phyloP scores from a whole-genome alignment of 2,797 vertebrate species.

The Mycteria americana region DNA sequence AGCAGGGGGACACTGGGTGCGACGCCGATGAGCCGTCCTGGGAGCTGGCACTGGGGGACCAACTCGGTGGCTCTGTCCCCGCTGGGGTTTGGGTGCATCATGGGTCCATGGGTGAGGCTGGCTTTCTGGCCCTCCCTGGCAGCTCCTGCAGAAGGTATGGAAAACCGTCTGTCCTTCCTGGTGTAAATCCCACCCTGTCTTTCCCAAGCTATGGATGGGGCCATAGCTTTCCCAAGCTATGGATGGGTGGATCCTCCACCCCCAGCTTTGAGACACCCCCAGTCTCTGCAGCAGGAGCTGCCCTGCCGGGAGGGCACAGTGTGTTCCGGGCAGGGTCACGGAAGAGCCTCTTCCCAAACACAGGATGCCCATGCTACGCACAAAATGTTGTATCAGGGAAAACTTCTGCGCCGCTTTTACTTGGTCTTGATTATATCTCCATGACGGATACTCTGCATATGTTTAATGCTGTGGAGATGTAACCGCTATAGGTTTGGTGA shows the following conservation, averaged over 20 bases:
- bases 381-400: not conserved
- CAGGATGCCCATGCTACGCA: fast-evolving
- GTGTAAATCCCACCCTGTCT: not conserved
- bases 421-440: too few species aligned
- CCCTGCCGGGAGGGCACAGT: fast-evolving
- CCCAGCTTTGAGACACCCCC: too few species aligned
- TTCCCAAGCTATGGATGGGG: not conserved
- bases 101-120: not conserved
- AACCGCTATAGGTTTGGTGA: not conserved
- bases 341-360: not conserved
- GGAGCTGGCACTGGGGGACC: not conserved
- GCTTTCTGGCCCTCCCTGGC: not conserved
- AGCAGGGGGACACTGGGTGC: not conserved
- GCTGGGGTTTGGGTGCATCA: not conserved
- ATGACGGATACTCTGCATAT: too few species aligned
- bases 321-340: fast-evolving
- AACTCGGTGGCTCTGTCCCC: fast-evolving
- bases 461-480: not conserved
- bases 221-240: not conserved
- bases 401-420: not conserved
- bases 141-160: not conserved
- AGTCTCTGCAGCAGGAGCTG: not conserved
- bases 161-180: not conserved
- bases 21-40: fast-evolving
- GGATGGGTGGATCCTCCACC: not conserved